Base-by-base conservation (phyloP, 2,888 invertebrate species). In the Phragmatobia fuliginosa region DNA sequence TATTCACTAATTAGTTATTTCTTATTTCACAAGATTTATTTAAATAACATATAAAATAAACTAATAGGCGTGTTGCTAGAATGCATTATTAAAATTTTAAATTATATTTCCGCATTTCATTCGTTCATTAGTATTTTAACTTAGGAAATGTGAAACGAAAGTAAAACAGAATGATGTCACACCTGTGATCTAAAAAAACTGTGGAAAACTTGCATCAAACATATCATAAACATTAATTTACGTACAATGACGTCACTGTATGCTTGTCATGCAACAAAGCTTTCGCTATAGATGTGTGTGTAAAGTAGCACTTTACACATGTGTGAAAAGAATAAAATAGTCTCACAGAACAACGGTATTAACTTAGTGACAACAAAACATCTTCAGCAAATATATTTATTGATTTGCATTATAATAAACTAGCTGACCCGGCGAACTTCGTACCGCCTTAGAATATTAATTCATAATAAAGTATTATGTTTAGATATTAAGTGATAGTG, bases 81-180 rank as follows among this genome's bases (percentile, higher is more conserved):
- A 59, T 25, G 2, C 25, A 25, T 25, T 1, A 52, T 10, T 59
- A 32, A 4, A 32, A 60, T 52, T 14, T 52, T 11, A 38, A 66
- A 41, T 32, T 31, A 59, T 25, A 60, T 60, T 61, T 38, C 52
- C 62, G 67, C 67, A 62, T 62, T 62, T 36, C 61, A 36, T 66
- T 60, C 32, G 59, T 8, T 33, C 33, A 33, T 67, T 41, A 21
- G 25, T 62, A 32, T 36, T 62, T 58, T 58, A 56, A 62, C 28
- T 25, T 31, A 21, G 4, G 31, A 33, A 75, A 81, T 80, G 71
- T 82, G 80, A 68, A 80, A 80, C 36, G 63, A 80, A 79, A 80
- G 80, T 67, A 82, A 79, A 80, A 81, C 61, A 77, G 64, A 73
- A 81, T 67, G 72, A 76, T 74, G 77, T 76, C 67, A n/a, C 62